phyloP scores from a whole-genome alignment of 2,888 invertebrate species.

The Sympetrum striolatum region DNA sequence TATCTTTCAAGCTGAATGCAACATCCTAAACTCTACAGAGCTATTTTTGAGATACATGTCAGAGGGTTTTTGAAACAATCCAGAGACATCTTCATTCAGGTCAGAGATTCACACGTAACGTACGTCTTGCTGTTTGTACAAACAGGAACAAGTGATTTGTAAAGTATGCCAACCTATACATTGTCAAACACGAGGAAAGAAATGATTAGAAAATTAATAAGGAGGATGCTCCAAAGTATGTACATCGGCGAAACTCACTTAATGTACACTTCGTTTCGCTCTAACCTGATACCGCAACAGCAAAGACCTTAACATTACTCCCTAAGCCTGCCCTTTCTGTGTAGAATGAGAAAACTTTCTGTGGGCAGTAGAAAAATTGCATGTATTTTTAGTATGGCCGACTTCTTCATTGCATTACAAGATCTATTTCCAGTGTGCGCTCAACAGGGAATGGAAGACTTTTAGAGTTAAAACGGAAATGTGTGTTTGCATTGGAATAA shows the following conservation, averaged over 20 bases:
- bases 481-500: neutral
- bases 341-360: slow-evolving; percentile 29
- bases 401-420: neutral
- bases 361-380: slow-evolving; percentile 30
- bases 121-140: slow-evolving; percentile 24
- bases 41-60: neutral
- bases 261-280: slow-evolving; percentile 35
- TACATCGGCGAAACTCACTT: slow-evolving; percentile 6
- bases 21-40: slow-evolving; percentile 44
- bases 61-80: neutral
- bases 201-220: neutral
- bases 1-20: slow-evolving; percentile 44
- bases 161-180: slow-evolving; percentile 4
- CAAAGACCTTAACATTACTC: slow-evolving; percentile 30
- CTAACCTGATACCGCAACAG: slow-evolving; percentile 39
- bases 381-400: slow-evolving; percentile 33
- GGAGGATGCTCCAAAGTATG: slow-evolving; percentile 19
- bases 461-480: neutral
- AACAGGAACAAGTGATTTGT: slow-evolving; percentile 19
- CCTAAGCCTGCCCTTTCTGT: slow-evolving; percentile 12
- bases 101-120: slow-evolving; percentile 17
- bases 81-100: neutral
- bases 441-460: neutral
- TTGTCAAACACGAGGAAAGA: slow-evolving; percentile 17
- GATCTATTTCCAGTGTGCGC: neutral